phyloP scores from a whole-genome alignment of 2,888 invertebrate species.

The Cheilosia variabilis region DNA sequence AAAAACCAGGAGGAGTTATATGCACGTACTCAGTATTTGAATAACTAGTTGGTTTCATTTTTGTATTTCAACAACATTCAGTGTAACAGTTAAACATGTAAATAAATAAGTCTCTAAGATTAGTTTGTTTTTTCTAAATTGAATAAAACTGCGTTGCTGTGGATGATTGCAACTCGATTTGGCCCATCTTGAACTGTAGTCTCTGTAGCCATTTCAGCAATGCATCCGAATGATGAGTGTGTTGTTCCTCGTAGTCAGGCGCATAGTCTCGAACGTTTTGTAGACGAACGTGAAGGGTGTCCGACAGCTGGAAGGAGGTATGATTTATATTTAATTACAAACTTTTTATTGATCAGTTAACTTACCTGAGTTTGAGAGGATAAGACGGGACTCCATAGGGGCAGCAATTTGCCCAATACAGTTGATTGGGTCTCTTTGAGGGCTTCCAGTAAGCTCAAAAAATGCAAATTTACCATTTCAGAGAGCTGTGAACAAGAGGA shows the following conservation, averaged over 20 bases:
- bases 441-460: slow-evolving; percentile 96
- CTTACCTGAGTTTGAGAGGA: slow-evolving; percentile 94
- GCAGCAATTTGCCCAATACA: slow-evolving; percentile 94
- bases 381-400: slow-evolving; percentile 98
- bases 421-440: slow-evolving; percentile 97
- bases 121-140: slow-evolving; percentile 84
- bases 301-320: slow-evolving; percentile 88
- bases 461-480: slow-evolving; percentile 98
- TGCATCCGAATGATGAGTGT: slow-evolving; percentile 84
- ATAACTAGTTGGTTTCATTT: slow-evolving; percentile 14
- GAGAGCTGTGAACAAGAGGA: slow-evolving; percentile 88
- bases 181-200: slow-evolving; percentile 98
- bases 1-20: slow-evolving; percentile 77
- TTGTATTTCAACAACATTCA: slow-evolving; percentile 48
- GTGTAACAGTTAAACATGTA: slow-evolving; percentile 47
- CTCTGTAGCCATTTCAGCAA: slow-evolving; percentile 94
- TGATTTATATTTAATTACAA: background rate
- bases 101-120: slow-evolving; percentile 35
- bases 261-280: slow-evolving; percentile 94
- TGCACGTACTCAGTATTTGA: slow-evolving; percentile 46
- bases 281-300: slow-evolving; percentile 93
- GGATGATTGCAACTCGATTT: slow-evolving; percentile 96
- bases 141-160: slow-evolving; percentile 96
- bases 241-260: slow-evolving; percentile 83
- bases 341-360: slow-evolving; percentile 78